These are phyloP conservation scores for Rhynchonycteris naso DNA, from an alignment of 2,797 vertebrate genomes.

Conservation along the genomic window DNA sequence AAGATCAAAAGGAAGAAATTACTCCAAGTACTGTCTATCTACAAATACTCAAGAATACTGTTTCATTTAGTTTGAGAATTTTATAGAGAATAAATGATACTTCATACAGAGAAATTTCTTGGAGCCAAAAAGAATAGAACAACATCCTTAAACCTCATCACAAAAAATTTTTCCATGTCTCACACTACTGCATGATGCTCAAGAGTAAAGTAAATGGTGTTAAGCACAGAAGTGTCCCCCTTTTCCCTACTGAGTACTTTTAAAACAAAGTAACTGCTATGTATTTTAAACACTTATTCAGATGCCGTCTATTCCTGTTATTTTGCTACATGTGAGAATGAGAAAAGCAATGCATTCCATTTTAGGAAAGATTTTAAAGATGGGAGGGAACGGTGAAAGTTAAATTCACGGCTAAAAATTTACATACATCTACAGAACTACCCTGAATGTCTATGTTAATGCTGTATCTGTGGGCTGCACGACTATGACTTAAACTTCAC, in stretches of 20 bases:
- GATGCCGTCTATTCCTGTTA: background rate
- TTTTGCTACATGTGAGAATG: background rate
- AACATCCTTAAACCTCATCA: background rate
- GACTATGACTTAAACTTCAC: background rate
- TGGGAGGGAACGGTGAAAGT: background rate
- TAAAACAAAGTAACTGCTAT: background rate
- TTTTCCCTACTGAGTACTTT: background rate
- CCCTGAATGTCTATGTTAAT: background rate
- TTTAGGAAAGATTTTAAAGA: conserved; percentile 28
- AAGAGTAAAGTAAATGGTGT: background rate
- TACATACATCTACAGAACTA: background rate
- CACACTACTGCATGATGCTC: background rate
- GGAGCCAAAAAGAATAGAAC: background rate
- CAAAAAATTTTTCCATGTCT: background rate
- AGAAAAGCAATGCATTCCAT: background rate
- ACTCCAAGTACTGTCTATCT: background rate
- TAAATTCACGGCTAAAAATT: background rate
- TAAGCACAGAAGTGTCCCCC: background rate
- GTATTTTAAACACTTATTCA: background rate
- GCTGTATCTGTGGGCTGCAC: background rate
- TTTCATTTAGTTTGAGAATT: conserved; percentile 27
- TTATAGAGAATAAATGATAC: background rate
- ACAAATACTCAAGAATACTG: background rate
- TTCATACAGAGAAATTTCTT: background rate
- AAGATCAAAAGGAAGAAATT: background rate